Conservation (phyloP, 2,113 vertebrate species). For the Todiramphus saurophagus region DNA sequence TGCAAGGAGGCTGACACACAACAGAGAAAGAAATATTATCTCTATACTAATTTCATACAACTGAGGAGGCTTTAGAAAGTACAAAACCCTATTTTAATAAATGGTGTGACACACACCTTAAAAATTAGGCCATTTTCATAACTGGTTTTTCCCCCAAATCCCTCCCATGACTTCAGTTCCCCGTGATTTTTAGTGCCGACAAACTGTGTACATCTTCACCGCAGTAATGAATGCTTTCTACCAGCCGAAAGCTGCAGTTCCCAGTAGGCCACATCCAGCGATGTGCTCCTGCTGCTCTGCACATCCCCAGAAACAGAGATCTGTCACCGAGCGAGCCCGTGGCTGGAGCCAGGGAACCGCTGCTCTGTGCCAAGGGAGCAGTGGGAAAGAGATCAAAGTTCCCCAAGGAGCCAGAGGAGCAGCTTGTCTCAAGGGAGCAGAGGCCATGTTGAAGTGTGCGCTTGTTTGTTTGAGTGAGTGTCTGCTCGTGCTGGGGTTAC, state of each 20-base stretch:
- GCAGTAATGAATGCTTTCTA: not conserved
- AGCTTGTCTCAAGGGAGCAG: not conserved
- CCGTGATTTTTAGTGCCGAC: not conserved
- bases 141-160: slow-evolving; percentile 12
- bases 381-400: not conserved
- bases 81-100: slow-evolving; percentile 51
- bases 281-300: not conserved
- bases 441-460: not conserved
- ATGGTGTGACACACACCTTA: slow-evolving; percentile 42
- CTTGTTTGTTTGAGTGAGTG: not conserved
- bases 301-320: not conserved
- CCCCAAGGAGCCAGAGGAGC: not conserved
- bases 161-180: slow-evolving; percentile 27
- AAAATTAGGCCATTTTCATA: slow-evolving; percentile 53
- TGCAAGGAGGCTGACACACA: not conserved
- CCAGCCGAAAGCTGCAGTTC: not conserved
- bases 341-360: not conserved
- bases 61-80: not conserved
- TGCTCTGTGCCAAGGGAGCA: not conserved
- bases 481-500: not conserved
- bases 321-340: not conserved
- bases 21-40: slow-evolving; percentile 5
- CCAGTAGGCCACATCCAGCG: not conserved
- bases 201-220: not conserved
- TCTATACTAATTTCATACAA: slow-evolving; percentile 20